These are phyloP conservation scores for Zingel zingel DNA, from an alignment of 2,113 vertebrate genomes.

Conservation along the genomic window DNA sequence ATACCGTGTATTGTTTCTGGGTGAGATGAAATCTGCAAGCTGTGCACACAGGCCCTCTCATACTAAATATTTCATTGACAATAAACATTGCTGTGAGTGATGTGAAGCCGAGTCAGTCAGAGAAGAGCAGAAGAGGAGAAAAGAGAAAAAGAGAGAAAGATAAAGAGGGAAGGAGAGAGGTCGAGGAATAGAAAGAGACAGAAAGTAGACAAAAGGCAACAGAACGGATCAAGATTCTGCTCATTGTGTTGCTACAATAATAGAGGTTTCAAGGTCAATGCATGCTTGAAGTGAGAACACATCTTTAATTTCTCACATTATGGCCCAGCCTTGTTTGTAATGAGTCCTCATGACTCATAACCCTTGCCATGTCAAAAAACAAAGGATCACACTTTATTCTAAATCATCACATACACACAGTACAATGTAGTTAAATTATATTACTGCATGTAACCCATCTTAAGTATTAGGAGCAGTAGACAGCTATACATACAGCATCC, in stretches of 20 bases:
- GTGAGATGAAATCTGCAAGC: slow-evolving; percentile 59
- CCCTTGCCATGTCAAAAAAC: slow-evolving; percentile 11
- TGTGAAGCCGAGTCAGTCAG: slow-evolving; percentile 52
- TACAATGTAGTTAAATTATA: no score
- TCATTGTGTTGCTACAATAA: slow-evolving; percentile 43
- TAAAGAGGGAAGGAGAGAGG: slow-evolving; percentile 6
- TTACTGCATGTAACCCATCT: no score
- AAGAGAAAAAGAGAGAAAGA: not conserved
- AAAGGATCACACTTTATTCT: no score
- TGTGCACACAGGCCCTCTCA: slow-evolving; percentile 43
- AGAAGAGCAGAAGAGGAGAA: slow-evolving; percentile 7
- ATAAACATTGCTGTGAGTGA: slow-evolving; percentile 75
- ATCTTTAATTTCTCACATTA: slow-evolving; percentile 69
- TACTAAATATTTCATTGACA: slow-evolving; percentile 80
- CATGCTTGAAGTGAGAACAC: slow-evolving; percentile 31
- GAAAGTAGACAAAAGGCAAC: slow-evolving; percentile 2
- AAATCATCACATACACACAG: no score
- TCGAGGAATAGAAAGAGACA: slow-evolving; percentile 12
- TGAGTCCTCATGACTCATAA: slow-evolving; percentile 55
- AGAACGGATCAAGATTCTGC: slow-evolving; percentile 16
- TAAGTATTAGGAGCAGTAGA: no score
- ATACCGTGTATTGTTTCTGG: slow-evolving; percentile 50
- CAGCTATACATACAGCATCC: no score
- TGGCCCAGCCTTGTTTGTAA: slow-evolving; percentile 62
- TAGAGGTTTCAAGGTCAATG: slow-evolving; percentile 50